Evolutionary conservation across 2,113 vertebrate genomes (phyloP), one percentile per base, ranked within the genome.

Genomic region (Capreolus pygargus): DNA sequence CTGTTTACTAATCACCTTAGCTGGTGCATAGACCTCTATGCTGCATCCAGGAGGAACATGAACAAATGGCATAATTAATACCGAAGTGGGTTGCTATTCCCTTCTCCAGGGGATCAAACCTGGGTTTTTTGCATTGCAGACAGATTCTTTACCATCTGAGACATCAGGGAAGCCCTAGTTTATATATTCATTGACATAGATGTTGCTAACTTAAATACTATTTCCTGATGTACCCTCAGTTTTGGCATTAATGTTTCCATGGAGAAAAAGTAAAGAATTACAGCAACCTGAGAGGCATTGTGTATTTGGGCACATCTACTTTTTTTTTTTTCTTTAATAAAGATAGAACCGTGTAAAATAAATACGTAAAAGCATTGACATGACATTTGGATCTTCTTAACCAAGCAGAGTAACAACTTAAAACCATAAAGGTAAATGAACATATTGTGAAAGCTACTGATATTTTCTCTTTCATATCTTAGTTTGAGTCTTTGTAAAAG

Each of bases 401-500:
- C 86, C 84, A 94, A 93, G 60, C 88, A 94, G 88, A 88, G 50
- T 84, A 50, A 87, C 15, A 97, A 60, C 54, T 61, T 43, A 76
- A 0, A 91, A 86, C 54, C 61, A 82, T 86, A 86, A 82, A 85
- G 39, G 87, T 86, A 10, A 30, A 28, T n/a, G 25, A 23, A 82
- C 60, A 33, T 81, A 19, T 76, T 90, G 58, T 93, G 81, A 89
- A 97, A 97, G 95, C 43, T 0, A 1, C 87, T 76, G 89, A 30
- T 54, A 78, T 58, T 98, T 98, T 96, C 98, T 54, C 88, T 97
- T 97, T 96, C 89, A 94, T 82, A 25, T 78, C 92, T 97, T 97
- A 58, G 17, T 95, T 86, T 93, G 61, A 97, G 45, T 97, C 96
- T 98, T 98, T 98, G 92, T 97, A 90, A 74, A 96, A 98, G 95